Conservation (phyloP, 2,797 vertebrate species). For the Trichosurus vulpecula region DNA sequence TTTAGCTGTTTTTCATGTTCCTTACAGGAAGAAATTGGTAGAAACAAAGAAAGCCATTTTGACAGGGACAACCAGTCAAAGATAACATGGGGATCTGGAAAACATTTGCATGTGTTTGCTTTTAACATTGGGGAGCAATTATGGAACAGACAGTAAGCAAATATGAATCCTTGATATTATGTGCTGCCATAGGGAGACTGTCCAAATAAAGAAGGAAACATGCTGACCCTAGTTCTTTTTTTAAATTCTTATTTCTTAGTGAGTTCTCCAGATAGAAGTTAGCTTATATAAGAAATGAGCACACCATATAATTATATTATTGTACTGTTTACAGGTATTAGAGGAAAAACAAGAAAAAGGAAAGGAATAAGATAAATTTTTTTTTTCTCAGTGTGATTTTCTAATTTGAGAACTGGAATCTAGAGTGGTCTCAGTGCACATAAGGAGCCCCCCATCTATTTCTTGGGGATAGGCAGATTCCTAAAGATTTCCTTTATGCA, state of each 20-base stretch:
- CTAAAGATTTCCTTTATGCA: background rate
- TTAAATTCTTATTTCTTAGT: background rate
- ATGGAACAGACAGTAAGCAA: background rate
- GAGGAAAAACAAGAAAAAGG: conserved; percentile 8
- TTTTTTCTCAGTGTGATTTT: background rate
- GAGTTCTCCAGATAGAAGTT: conserved; percentile 20
- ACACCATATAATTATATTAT: conserved; percentile 4
- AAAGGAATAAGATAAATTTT: conserved; percentile 10
- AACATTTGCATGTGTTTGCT: conserved; percentile 1
- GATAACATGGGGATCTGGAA: conserved; percentile 31
- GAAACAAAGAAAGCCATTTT: conserved; percentile 26
- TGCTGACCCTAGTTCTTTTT: conserved; percentile 5
- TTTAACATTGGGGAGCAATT: conserved; percentile 45
- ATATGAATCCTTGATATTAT: conserved; percentile 12
- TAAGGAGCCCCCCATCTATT: background rate
- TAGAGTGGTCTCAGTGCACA: conserved; percentile 1
- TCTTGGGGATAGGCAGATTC: background rate
- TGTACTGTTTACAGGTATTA: conserved; percentile 7
- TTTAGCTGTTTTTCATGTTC: conserved; percentile 45
- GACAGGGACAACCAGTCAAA: background rate
- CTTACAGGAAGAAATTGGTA: background rate
- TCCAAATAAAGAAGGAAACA: background rate
- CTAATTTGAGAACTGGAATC: background rate
- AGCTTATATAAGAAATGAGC: conserved; percentile 37
- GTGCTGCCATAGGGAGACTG: background rate